Conservation (phyloP, 2,888 invertebrate species). For the Caenorhabditis sp. region DNA sequence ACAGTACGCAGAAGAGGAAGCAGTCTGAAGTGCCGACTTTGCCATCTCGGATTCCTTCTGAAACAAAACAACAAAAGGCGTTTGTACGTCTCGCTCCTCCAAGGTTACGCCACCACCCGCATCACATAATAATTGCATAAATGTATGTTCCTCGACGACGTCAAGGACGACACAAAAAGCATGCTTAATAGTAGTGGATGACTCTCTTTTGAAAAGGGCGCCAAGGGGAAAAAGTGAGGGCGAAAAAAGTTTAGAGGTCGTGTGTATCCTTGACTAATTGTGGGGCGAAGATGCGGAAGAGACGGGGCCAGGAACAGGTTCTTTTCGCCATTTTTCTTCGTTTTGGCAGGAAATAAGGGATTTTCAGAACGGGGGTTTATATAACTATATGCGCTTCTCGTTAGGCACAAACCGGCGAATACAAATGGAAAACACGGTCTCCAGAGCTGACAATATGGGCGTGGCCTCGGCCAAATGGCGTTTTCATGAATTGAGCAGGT, state of each 20-base stretch:
- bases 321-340: slow-evolving; percentile 9
- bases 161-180: slow-evolving; percentile 45
- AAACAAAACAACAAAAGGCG: slow-evolving; percentile 18
- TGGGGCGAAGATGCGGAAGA: slow-evolving; percentile 19
- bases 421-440: no score
- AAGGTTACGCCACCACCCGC: slow-evolving; percentile 22
- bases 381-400: background rate
- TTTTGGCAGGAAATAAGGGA: slow-evolving; percentile 1
- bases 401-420: no score
- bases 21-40: slow-evolving; percentile 21
- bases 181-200: slow-evolving; percentile 16
- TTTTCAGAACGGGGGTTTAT: background rate
- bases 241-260: slow-evolving; percentile 56
- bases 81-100: slow-evolving; percentile 7
- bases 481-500: no score
- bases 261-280: slow-evolving; percentile 32
- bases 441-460: no score
- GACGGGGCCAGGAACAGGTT: no score
- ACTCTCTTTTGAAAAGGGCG: slow-evolving; percentile 10
- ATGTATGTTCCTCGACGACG: slow-evolving; percentile 8
- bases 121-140: slow-evolving; percentile 33
- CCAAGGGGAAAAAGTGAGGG: no score
- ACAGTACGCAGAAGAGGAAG: background rate
- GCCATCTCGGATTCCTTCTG: slow-evolving; percentile 53
- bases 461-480: no score